Conservation (phyloP, 1,140 invertebrate genomes). For the Lasioglossum baleicum region DNA sequence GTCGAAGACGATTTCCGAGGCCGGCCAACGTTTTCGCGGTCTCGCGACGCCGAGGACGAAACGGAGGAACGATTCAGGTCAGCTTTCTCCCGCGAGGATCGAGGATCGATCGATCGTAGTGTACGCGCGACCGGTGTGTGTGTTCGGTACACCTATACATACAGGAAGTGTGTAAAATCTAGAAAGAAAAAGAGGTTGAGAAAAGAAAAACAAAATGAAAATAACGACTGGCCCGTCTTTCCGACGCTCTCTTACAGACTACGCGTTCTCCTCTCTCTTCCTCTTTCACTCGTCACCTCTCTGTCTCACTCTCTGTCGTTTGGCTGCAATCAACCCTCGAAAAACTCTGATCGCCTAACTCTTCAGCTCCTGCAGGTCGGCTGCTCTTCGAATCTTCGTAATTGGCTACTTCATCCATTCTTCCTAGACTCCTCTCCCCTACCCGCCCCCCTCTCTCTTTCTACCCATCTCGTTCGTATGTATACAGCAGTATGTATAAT, state of each 20-base stretch:
- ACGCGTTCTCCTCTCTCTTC: conserved; percentile 5
- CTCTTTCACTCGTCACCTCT: not conserved
- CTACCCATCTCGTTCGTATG: conserved; percentile 22
- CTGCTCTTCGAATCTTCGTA: not conserved
- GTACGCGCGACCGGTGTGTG: not conserved
- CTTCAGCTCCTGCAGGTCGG: not conserved
- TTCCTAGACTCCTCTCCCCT: conserved; percentile 23
- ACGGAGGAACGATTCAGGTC: not conserved
- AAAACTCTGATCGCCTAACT: conserved; percentile 34
- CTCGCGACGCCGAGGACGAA: not conserved
- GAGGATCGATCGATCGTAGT: not conserved
- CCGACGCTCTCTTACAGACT: conserved; percentile 42
- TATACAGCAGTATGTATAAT: conserved; percentile 56
- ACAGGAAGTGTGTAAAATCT: conserved; percentile 45
- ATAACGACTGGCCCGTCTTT: conserved; percentile 55
- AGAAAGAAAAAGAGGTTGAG: not conserved
- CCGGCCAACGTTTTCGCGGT: too few relatives aligned
- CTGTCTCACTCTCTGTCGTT: not conserved
- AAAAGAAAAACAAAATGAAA: conserved; percentile 23
- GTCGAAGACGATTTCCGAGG: too few relatives aligned
- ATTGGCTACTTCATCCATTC: conserved; percentile 17
- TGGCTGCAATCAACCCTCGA: conserved; percentile 14
- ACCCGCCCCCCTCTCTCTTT: not conserved
- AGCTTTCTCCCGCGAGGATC: not conserved
- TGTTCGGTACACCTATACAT: not conserved